Base-by-base conservation (phyloP, 2,113 vertebrate genomes). In the Panurus biarmicus region DNA sequence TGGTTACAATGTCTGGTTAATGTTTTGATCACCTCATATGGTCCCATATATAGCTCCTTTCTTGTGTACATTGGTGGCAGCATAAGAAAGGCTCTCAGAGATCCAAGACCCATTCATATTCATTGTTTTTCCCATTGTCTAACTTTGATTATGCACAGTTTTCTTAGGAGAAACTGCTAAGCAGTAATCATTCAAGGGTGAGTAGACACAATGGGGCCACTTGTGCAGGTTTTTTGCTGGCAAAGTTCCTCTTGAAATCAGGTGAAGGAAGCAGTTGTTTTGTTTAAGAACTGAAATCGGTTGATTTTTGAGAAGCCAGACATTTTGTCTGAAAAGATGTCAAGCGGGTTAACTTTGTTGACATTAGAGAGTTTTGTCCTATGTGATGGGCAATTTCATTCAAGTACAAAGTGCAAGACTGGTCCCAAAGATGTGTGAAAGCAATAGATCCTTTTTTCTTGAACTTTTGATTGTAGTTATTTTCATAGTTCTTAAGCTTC, bases 1-100 rank as follows among this genome's bases (percentile, higher is more conserved):
- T 11, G 40, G 70, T 75, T 92, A 92, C 78, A 86, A 90, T 80
- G 96, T 97, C 97, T 98, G 96, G 96, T 96, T 97, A 96, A 81
- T 93, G 91, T 97, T 98, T 94, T 95, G 91, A 77, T 97, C 96
- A 96, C 95, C 80, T 97, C 97, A 84, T 94, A 96, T 81, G 77
- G 91, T 94, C 90, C 88, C 84, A 64, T 84, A 31, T 67, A 90
- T 76, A 95, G 78, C 28, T 92, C 82, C 78, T 94, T 92, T 78
- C 56, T 71, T 95, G 87, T 93, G 69, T 93, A 90, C 77, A 83
- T 90, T 91, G 87, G 90, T 95, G 91, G 76, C 70, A 93, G 73
- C 45, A 65, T 76, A 97, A 91, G 62, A 95, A 93, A 96, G 57
- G 31, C 48, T 26, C 91, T 84, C 93, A 91, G 72, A 74, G 64